phyloP scores from a whole-genome alignment of 2,797 vertebrate species.

The Myotis myotis region DNA sequence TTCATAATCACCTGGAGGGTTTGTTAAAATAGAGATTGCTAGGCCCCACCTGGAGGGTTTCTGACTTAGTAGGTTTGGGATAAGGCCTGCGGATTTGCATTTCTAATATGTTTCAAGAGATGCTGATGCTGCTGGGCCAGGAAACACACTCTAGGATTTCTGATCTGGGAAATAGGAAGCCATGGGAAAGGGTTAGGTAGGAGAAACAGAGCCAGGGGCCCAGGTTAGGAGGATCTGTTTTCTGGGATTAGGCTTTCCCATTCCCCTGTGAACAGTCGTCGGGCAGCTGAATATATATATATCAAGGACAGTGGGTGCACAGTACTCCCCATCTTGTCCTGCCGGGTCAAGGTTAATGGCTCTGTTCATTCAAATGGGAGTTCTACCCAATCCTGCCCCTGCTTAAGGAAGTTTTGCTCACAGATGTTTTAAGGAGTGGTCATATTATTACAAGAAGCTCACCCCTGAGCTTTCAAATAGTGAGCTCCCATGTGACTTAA shows the following conservation, averaged over 20 bases:
- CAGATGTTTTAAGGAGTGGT: neutral
- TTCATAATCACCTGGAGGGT: neutral
- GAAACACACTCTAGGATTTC: neutral
- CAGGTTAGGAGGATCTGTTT: neutral
- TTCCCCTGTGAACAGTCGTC: neutral
- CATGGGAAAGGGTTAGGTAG: neutral
- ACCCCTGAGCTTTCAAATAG: neutral
- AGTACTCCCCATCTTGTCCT: neutral
- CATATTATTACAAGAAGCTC: neutral
- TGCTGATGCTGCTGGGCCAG: neutral
- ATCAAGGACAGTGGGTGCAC: neutral
- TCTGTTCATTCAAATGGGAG: neutral
- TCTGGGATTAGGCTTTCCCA: neutral
- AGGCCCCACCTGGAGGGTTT: neutral
- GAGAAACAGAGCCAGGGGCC: neutral
- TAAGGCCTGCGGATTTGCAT: neutral
- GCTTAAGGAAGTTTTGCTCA: neutral
- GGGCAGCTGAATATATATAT: neutral
- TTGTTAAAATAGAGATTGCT: neutral
- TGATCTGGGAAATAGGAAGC: neutral
- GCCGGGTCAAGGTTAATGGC: neutral
- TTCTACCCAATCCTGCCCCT: neutral
- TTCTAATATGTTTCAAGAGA: neutral
- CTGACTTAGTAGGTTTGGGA: neutral
- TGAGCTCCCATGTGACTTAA: conserved; percentile 42